These are phyloP conservation scores for Athripsodes cinereus DNA, from an alignment of 2,888 invertebrate genomes.

Conservation along the genomic window DNA sequence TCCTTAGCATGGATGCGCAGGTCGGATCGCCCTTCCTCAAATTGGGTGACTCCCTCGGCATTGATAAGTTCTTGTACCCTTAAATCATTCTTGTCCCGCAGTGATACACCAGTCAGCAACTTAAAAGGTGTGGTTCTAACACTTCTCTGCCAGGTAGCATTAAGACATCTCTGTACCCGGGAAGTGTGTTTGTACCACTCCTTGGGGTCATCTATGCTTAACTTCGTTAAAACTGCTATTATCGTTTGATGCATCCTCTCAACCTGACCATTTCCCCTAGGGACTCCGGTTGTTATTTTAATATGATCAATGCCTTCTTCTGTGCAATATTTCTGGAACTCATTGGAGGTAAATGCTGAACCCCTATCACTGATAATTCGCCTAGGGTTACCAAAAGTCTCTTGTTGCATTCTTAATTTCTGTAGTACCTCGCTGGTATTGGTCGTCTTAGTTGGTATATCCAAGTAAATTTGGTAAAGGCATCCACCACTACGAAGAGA, in stretches of 20 bases:
- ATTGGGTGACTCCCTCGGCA: conserved; percentile 16
- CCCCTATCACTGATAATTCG: conserved; percentile 34
- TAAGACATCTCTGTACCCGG: conserved; percentile 29
- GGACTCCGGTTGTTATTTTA: conserved; percentile 31
- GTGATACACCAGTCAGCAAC: conserved; percentile 28
- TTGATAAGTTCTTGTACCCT: conserved; percentile 10
- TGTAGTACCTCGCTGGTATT: conserved; percentile 31
- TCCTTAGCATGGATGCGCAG: conserved; percentile 17
- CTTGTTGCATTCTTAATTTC: conserved; percentile 31
- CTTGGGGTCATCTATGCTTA: conserved; percentile 31
- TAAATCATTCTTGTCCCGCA: conserved; percentile 28
- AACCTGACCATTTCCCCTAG: conserved; percentile 34
- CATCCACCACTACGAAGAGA: conserved; percentile 34
- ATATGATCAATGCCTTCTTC: conserved; percentile 32
- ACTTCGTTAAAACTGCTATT: conserved; percentile 32
- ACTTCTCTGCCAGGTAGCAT: conserved; percentile 30
- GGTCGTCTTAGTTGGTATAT: conserved; percentile 32
- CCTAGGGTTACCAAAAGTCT: conserved; percentile 34
- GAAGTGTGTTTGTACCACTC: conserved; percentile 31
- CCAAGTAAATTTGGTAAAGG: conserved; percentile 35
- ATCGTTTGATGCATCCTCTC: conserved; percentile 32
- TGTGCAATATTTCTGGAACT: conserved; percentile 33
- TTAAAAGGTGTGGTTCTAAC: conserved; percentile 29
- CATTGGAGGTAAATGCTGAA: conserved; percentile 33
- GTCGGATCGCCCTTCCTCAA: conserved; percentile 15